Evolutionary conservation across 1,140 invertebrate genomes (phyloP), one percentile per base, ranked within the genome.

Genomic region (Metaphire vulgaris): DNA sequence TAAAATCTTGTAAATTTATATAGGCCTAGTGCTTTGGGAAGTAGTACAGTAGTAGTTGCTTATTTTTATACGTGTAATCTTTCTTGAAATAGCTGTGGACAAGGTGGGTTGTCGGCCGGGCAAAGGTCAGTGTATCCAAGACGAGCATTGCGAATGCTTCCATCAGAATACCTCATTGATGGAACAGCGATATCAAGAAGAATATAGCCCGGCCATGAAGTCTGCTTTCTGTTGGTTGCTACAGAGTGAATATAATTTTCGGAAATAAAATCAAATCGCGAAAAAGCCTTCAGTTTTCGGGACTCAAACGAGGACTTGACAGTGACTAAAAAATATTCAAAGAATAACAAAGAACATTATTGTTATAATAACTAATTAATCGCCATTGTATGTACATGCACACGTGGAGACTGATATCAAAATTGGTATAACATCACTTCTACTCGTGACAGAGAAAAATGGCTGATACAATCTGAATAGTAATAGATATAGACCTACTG

Each of bases 281-380:
- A 66, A 66, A 66, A 66, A 66, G 65, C 2, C 65, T n/a, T 66
- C 65, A 66, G 2, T 66, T 66, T 28, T 1, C 65, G n/a, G 65
- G 65, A 66, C 1, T 66, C 2, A 66, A 66, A 66, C n/a, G 65
- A 66, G 65, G 65, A 66, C 65, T 66, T 66, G 65, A 66, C 65
- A 66, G 65, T 66, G 65, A 66, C 1, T 66, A 0, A 66, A 66
- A 66, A 0, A 66, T 66, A n/a, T 66, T 1, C n/a, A 66, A 66
- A 66, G 65, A 66, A 1, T 66, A 66, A 66, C 2, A n/a, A 66
- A n/a, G 65, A 66, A 66, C 65, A 66, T 2, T 66, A 2, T 28
- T 66, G n/a, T 66, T 66, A 2, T 66, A n/a, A 66, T 1, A 66
- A 66, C 29, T 66, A n/a, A 66, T 28, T 2, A n/a, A n/a, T 66